phyloP scores from a whole-genome alignment of 2,113 vertebrate species.

The Pangasianodon gigas region DNA sequence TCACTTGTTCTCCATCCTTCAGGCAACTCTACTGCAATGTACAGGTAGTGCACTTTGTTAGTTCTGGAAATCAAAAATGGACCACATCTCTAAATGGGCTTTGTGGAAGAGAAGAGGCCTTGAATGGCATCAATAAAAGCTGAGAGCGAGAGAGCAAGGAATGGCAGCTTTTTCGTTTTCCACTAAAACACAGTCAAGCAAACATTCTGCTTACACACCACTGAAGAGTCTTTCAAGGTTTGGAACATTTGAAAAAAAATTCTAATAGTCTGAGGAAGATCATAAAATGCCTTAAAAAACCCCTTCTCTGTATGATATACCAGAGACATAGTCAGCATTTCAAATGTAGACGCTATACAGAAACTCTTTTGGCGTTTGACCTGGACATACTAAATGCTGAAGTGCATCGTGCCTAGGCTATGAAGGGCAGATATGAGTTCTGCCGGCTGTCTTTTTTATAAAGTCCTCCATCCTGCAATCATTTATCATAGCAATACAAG shows the following conservation, averaged over 20 bases:
- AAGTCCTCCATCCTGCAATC: background rate
- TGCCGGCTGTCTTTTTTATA: background rate
- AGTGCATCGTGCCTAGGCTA: background rate
- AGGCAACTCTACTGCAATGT: background rate
- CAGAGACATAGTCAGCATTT: background rate
- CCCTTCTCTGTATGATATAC: background rate
- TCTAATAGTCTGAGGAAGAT: background rate
- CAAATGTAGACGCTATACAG: background rate
- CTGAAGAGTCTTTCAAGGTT: conserved; percentile 10
- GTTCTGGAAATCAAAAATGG: background rate
- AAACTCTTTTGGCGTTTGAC: background rate
- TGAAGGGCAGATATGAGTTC: background rate
- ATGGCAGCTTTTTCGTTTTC: background rate
- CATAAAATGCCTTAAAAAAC: background rate
- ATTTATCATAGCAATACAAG: conserved; percentile 12
- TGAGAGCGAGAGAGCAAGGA: background rate
- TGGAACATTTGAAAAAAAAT: background rate
- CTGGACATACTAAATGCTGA: background rate
- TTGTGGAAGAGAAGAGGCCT: background rate
- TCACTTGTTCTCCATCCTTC: conserved; percentile 14
- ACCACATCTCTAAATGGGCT: background rate
- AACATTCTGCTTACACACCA: conserved; percentile 1
- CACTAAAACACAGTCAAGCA: background rate
- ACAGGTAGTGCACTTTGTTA: background rate
- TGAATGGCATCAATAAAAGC: conserved; percentile 15